Base-by-base conservation (phyloP, 2,797 vertebrate species). In the Anabacerthia variegaticeps region DNA sequence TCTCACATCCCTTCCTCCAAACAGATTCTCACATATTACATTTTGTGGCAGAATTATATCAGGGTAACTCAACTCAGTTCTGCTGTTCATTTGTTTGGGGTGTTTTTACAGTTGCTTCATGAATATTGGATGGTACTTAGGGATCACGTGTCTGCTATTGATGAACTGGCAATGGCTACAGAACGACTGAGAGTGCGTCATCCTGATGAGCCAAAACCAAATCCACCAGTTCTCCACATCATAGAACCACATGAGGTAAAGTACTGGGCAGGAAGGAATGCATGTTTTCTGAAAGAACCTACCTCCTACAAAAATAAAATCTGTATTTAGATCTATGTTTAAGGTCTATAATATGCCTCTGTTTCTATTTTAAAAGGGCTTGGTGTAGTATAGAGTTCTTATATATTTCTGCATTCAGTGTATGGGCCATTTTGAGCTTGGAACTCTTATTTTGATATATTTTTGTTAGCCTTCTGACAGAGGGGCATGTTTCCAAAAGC, bases 71-170 rank as follows among this genome's bases (percentile, higher is more conserved):
- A 72, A 0, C 21, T 54, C 26, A 67, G 14, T 91, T 88, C 30
- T 94, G 55, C 65, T 88, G 43, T 37, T 95, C 27, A 67, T 49
- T 78, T 48, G 22, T 75, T 54, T 58, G 44, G 62, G 34, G 2
- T 87, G 93, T 94, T 71, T 34, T 56, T 95, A 36, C 89, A 99
- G 99, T 97, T 99, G 79, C 98, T 99, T 95, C 99, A 99, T 44
- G 99, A 99, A 97, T 99, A 99, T 94, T 99, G 99, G 99, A 99
- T 99, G 99, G 98, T 99, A 12, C 98, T 99, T 76, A 98, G 99
- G 91, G 99, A 99, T 92, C 99, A 99, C 1, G 99, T 99, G 37
- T 99, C 99, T 19, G 99, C 99, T 93, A 99, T 99, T 44, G 99
- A 99, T 93, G 99, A 99, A 76, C 97, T 99, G 97, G 99, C 99